These are phyloP conservation scores for Oligia strigilis DNA, from an alignment of 2,888 invertebrate genomes.

Conservation along the genomic window DNA sequence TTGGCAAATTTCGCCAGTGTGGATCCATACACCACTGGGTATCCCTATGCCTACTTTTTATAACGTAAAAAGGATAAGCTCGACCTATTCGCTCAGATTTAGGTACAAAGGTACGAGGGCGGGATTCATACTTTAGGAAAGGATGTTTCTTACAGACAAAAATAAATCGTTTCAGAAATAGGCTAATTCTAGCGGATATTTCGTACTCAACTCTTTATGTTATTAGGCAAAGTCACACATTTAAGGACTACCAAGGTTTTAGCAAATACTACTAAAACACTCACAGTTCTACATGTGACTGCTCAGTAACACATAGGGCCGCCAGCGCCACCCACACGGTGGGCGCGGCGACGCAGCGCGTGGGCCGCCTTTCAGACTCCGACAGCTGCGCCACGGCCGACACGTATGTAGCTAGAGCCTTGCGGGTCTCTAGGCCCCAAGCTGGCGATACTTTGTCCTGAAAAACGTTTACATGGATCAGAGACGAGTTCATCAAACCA, in stretches of 20 bases:
- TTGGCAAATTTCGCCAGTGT: neutral
- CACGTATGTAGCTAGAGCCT: conserved; percentile 96
- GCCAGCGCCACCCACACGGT: conserved; percentile 98
- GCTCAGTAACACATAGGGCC: conserved; percentile 97
- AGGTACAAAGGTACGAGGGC: neutral
- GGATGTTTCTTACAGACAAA: neutral
- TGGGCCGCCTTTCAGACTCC: conserved; percentile 94
- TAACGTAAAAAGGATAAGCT: neutral
- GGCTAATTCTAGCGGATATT: rapidly evolving
- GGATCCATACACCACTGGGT: neutral
- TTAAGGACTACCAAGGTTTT: neutral
- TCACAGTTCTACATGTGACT: conserved; percentile 95
- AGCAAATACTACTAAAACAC: conserved; percentile 47
- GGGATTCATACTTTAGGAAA: neutral
- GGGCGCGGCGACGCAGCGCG: conserved; percentile 95
- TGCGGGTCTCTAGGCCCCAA: conserved; percentile 97
- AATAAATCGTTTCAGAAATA: neutral
- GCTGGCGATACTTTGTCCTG: conserved; percentile 96
- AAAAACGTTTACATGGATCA: conserved; percentile 39
- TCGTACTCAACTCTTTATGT: neutral
- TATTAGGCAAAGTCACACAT: neutral
- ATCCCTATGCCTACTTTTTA: neutral
- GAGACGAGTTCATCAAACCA: neutral
- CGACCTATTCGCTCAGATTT: too few relatives aligned
- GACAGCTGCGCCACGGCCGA: conserved; percentile 95